Evolutionary conservation across 1,140 invertebrate genomes (phyloP).

Genomic region (Heliconius himera): DNA sequence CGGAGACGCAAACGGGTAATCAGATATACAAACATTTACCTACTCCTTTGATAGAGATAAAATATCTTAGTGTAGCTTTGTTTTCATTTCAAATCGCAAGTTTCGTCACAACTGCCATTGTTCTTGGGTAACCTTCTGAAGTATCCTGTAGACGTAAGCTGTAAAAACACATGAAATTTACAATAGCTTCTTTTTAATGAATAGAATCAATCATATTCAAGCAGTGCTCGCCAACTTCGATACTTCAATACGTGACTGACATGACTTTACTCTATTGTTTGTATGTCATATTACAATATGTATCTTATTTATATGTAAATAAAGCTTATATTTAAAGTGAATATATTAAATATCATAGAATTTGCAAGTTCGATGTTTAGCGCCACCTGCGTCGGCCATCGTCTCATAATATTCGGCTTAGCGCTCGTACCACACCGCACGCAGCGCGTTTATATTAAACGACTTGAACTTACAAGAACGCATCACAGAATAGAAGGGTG

Average conservation of each 20-base stretch:
- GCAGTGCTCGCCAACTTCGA: constrained; percentile 35
- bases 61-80: constrained; percentile 61
- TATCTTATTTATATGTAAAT: constrained; percentile 10
- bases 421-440: constrained; percentile 55
- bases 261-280: constrained; percentile 41
- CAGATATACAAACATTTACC: constrained; percentile 71
- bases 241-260: constrained; percentile 66
- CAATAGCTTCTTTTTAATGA: constrained; percentile 4
- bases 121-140: not conserved
- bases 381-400: constrained; percentile 77
- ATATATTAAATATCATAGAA: constrained; percentile 37
- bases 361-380: constrained; percentile 76
- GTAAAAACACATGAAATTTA: not conserved
- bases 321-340: constrained; percentile 19
- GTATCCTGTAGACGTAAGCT: not conserved
- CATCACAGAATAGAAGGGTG: not conserved
- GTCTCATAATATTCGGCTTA: constrained; percentile 83
- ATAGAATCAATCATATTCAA: constrained; percentile 43
- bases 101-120: not conserved
- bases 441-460: constrained; percentile 67
- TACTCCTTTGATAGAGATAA: constrained; percentile 63
- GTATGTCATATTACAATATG: constrained; percentile 17
- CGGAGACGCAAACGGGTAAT: constrained; percentile 61
- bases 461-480: constrained; percentile 57
- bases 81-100: constrained; percentile 46